Base-by-base conservation (phyloP, 2,888 invertebrate genomes). In the Caenorhabditis panamensis region DNA sequence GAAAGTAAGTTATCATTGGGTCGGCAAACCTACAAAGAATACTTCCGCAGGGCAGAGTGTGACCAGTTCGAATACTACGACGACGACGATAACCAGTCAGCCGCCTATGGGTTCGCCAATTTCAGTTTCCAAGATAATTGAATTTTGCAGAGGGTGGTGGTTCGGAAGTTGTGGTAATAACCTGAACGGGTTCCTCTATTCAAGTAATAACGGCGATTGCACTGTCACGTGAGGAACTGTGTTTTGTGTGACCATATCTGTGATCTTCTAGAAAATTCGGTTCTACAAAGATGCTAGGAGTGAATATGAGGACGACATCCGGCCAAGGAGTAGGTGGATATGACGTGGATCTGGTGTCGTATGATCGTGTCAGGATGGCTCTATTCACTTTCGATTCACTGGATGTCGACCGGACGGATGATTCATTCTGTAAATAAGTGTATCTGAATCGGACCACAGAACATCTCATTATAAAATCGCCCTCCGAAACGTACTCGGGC, bases 121-220 rank as follows among this genome's bases (percentile, higher is more conserved):
- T 20, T 24, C 24, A 3, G 0, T 47, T 47, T 54, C 37, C 11
- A 16, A 79, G 79, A 53, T 28, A 77, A 16, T 16, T 9, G 9
- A 13, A 28, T 59, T 28, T 75, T 82, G 64, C 62, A 84, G 83
- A 22, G 85, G 85, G 8, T 86, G 85, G 85, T 85, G 85, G 85
- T 85, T 78, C 53, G 85, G 85, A 56, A 76, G 72, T 56, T 86
- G 85, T 37, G 82, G 81, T 6, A 84, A 86, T 36, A 86, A 86
- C 71, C 36, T 85, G 49, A 86, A 86, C 49, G 85, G 84, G 2
- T 51, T 54, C 18, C 73, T 79, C 24, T 58, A 68, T 18, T 16
- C 51, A 5, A 31, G 20, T 28, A 16, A 26, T 8, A 59, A 54
- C 22, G 28, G 22, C 26, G 26, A 61, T 37, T 59, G 54, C 20